Conservation (phyloP, 30 jellyfish, hydroid and myxozoan species). For the Aurelia sp. region DNA sequence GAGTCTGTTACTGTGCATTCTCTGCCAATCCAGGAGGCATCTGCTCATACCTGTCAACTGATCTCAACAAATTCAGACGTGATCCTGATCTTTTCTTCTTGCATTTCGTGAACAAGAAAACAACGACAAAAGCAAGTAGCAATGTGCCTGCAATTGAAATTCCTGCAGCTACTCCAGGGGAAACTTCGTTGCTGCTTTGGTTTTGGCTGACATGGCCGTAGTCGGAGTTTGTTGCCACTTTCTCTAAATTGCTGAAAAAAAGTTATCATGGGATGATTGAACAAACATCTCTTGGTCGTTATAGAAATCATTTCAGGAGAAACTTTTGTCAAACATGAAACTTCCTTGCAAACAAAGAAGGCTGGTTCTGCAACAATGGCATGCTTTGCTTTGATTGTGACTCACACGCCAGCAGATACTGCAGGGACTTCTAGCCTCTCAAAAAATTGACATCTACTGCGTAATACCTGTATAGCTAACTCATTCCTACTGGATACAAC, state of each 20-base stretch:
- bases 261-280: not conserved
- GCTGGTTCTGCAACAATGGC: too few relatives aligned
- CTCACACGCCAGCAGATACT: too few relatives aligned
- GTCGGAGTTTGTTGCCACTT: constrained; percentile 6
- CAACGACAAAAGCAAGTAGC: constrained; percentile 50
- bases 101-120: constrained; percentile 53
- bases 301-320: too few relatives aligned
- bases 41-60: constrained; percentile 42
- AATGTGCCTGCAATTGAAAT: constrained; percentile 53
- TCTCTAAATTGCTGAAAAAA: constrained; percentile 37
- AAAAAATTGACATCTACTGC: too few relatives aligned
- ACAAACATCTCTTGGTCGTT: too few relatives aligned
- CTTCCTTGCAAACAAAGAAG: too few relatives aligned
- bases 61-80: constrained; percentile 31
- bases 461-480: too few relatives aligned
- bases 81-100: constrained; percentile 25
- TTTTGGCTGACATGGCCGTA: not conserved
- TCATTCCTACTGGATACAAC: too few relatives aligned
- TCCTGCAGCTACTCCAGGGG: constrained; percentile 73
- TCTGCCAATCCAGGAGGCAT: constrained; percentile 51
- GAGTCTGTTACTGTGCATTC: constrained; percentile 14
- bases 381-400: too few relatives aligned
- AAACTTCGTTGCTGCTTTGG: not conserved
- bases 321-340: too few relatives aligned
- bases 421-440: too few relatives aligned